These are phyloP conservation scores for Semicossyphus pulcher DNA, from an alignment of 2,113 vertebrate species.

Conservation along the genomic window DNA sequence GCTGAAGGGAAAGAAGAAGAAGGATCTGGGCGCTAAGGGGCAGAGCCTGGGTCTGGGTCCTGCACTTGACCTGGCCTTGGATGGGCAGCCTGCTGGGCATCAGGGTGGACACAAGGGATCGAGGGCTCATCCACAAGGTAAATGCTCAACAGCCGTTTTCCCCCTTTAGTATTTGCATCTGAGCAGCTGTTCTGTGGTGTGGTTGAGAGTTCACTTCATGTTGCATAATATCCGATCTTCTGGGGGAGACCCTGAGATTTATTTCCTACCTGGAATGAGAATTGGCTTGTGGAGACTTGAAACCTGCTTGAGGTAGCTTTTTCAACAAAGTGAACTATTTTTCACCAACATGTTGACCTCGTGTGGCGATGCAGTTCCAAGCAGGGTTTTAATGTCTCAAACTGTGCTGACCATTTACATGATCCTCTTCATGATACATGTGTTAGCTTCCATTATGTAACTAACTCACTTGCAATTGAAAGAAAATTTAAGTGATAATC, in stretches of 20 bases:
- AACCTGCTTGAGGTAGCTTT: neutral
- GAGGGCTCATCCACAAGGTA: slow-evolving; percentile 63
- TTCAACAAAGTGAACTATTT: neutral
- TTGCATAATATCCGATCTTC: neutral
- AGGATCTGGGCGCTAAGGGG: slow-evolving; percentile 50
- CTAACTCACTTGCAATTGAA: neutral
- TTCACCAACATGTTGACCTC: neutral
- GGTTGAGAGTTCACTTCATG: neutral
- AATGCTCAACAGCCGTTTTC: slow-evolving; percentile 1
- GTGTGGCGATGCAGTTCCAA: neutral
- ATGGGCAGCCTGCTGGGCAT: slow-evolving; percentile 37
- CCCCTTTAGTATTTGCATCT: neutral
- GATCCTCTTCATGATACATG: neutral
- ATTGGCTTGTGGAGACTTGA: neutral
- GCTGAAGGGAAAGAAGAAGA: slow-evolving; percentile 79
- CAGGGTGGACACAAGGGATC: slow-evolving; percentile 60
- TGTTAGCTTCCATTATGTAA: neutral
- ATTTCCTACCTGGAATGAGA: neutral
- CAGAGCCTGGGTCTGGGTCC: slow-evolving; percentile 70
- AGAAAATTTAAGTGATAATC: no score
- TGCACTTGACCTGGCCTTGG: slow-evolving; percentile 69
- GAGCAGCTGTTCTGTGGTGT: neutral
- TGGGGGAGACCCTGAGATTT: neutral
- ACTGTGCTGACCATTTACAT: neutral
- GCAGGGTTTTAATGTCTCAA: neutral